Conservation (phyloP, 2,797 vertebrate genomes). For the Australoheros facetus region DNA sequence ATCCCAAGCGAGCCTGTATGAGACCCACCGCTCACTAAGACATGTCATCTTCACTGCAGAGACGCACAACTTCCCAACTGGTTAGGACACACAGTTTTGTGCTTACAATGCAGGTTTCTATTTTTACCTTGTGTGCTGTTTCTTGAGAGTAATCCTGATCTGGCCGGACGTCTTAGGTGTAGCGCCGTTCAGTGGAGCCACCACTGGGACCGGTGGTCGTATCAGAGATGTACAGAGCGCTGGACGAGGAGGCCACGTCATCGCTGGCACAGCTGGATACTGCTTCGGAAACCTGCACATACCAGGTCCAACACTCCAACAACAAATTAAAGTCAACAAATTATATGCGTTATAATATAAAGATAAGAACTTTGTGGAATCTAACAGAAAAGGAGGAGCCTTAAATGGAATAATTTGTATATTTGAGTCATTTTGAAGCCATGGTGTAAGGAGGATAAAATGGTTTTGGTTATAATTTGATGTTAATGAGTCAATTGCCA, state of each 20-base stretch:
- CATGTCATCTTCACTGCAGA: conserved; percentile 95
- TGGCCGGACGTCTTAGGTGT: conserved; percentile 78
- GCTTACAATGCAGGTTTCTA: accelerated
- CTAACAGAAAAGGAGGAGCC: background rate
- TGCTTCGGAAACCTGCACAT: conserved; percentile 92
- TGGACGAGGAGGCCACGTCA: conserved; percentile 89
- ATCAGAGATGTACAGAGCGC: conserved; percentile 93
- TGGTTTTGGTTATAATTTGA: background rate
- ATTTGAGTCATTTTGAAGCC: background rate
- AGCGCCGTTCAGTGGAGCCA: conserved; percentile 91
- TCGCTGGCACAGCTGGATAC: conserved; percentile 92
- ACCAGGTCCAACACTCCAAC: conserved; percentile 79
- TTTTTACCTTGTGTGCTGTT: background rate
- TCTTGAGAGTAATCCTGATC: background rate
- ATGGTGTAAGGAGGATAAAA: background rate
- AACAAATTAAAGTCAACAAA: background rate
- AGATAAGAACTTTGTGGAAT: background rate
- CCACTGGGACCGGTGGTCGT: conserved; percentile 90
- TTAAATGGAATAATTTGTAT: background rate
- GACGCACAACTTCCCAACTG: conserved; percentile 96
- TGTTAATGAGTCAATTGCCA: background rate
- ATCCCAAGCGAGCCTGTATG: conserved; percentile 79
- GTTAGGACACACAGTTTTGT: conserved; percentile 59
- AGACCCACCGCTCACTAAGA: conserved; percentile 74
- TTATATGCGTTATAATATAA: background rate